These are phyloP conservation scores for Atrichornis clamosus DNA, from an alignment of 2,113 vertebrate genomes.

Conservation along the genomic window DNA sequence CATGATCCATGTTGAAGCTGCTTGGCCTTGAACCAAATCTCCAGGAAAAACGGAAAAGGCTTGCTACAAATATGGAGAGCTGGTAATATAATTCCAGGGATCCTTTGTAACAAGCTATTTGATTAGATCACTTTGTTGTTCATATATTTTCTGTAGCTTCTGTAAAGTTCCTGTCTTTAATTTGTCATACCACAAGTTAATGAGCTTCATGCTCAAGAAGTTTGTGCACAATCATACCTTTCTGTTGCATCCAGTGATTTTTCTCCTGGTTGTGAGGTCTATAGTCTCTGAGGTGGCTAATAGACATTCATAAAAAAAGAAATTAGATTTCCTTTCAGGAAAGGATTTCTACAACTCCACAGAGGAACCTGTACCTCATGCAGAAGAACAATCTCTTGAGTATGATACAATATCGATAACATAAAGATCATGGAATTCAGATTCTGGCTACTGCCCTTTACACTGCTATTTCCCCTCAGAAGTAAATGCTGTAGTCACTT, in stretches of 20 bases:
- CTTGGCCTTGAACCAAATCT: neutral
- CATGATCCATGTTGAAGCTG: neutral
- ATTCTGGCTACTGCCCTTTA: neutral
- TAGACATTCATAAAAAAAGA: neutral
- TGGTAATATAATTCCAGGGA: neutral
- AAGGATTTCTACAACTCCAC: neutral
- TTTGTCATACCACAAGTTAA: neutral
- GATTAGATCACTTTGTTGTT: neutral
- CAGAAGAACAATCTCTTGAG: neutral
- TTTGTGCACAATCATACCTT: fast-evolving
- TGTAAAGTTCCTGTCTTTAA: neutral
- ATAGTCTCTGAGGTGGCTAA: neutral
- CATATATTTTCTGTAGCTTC: neutral
- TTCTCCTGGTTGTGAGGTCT: neutral
- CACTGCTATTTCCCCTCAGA: neutral
- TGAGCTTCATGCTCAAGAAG: neutral
- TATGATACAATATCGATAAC: neutral
- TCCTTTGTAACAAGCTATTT: neutral
- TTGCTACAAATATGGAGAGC: neutral
- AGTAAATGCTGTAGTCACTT: neutral
- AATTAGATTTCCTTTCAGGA: neutral
- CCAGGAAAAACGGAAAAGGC: neutral
- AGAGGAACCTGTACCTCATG: neutral
- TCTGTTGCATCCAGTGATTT: neutral
- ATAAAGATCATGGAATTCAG: neutral